Evolutionary conservation across 2,888 invertebrate genomes (phyloP), one percentile per base, ranked within the genome.

Genomic region (Troides helena): DNA sequence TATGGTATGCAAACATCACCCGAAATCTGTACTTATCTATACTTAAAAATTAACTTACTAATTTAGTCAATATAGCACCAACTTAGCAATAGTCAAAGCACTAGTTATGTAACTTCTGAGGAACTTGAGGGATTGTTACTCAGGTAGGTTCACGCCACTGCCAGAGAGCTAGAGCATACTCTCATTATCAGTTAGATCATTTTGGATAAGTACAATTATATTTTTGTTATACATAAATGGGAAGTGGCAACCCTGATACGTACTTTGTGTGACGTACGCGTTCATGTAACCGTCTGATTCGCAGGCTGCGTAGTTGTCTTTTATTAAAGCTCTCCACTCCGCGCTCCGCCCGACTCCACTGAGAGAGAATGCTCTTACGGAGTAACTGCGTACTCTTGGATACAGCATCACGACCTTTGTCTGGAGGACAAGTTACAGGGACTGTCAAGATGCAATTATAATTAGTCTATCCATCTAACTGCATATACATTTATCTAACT

Each of bases 301-400:
- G 62, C 25, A 25, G 17, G 21, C 50, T 62, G 62, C 62, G 62
- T 62, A 57, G 23, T 57, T 57, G 57, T 57, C 57, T 57, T 57
- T 57, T 57, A 57, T 57, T 57, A 57, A 18, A 14, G 23, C 57
- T 23, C n/a, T 53, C 21, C n/a, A 21, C 21, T 57, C 57, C 21
- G 10, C 6, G 21, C 57, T 57, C 57, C n/a, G 57, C 21, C 7
- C 57, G 57, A 21, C 21, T 57, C 21, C 57, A 14, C 50, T 50
- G 50, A 18, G 14, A 14, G 50, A 50, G 50, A 17, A 50, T 50
- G 50, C 50, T 50, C 50, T 50, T 50, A 14, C 14, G 18, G 50
- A 17, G 50, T 50, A 50, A 50, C 50, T 18, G 50, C 17, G 5
- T 18, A 50, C 50, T 50, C 50, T 39, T 39, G 39, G 50, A 18